These are phyloP conservation scores for Boloria euphrosyne DNA, from an alignment of 2,888 invertebrate genomes.

Conservation along the genomic window DNA sequence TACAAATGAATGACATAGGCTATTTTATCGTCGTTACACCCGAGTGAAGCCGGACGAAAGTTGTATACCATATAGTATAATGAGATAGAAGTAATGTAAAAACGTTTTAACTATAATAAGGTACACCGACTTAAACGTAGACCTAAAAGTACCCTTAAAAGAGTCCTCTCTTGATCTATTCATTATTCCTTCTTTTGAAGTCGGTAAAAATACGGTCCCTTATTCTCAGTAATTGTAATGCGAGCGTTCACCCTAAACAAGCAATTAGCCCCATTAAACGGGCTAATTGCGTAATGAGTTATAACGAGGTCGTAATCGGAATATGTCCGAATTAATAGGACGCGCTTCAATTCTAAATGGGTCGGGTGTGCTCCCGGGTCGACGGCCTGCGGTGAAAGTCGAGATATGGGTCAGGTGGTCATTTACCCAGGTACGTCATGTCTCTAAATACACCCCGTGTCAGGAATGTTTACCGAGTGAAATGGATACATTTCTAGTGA, in stretches of 20 bases:
- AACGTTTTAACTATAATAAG: too few species aligned
- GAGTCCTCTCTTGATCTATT: too few species aligned
- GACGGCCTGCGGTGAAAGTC: conserved; percentile 78
- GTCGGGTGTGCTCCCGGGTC: conserved; percentile 74
- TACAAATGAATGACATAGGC: too few species aligned
- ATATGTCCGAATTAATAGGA: conserved; percentile 75
- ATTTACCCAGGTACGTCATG: conserved; percentile 69
- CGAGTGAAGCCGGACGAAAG: too few species aligned
- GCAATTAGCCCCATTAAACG: conserved; percentile 37
- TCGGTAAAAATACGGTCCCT: too few species aligned
- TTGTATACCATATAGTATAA: too few species aligned
- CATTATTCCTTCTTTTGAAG: too few species aligned
- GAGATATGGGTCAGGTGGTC: conserved; percentile 79
- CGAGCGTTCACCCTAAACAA: conserved; percentile 33
- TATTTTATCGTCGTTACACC: too few species aligned
- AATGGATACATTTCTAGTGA: conserved; percentile 30
- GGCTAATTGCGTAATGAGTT: conserved; percentile 71
- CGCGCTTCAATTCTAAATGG: conserved; percentile 68
- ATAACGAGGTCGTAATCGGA: conserved; percentile 77
- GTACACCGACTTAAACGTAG: too few species aligned
- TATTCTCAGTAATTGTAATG: conserved; percentile 27
- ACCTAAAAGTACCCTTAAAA: too few species aligned
- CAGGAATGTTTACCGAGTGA: conserved; percentile 32
- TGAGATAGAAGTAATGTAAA: too few species aligned
- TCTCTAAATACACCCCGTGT: conserved; percentile 37